Base-by-base conservation (phyloP, 2,113 vertebrate species). In the Nansenia antarctica region DNA sequence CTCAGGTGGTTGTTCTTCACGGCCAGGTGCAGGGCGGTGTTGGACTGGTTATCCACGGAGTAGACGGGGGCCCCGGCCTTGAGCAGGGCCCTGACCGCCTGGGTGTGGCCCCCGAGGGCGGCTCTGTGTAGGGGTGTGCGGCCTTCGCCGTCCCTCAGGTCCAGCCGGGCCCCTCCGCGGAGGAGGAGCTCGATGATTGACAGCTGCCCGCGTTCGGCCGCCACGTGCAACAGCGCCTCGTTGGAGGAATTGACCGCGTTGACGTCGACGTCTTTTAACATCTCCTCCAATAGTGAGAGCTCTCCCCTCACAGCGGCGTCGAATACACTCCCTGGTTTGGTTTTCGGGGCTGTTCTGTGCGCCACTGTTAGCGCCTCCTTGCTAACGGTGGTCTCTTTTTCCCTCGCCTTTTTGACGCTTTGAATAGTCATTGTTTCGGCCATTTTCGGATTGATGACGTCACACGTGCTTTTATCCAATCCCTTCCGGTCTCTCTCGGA, bases 51-150 rank as follows among this genome's bases (percentile, higher is more conserved):
- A 75, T 94, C 89, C 65, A 77, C 37, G 55, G 69, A 29, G 47
- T 92, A 88, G 14, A 91, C 80, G 37, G 58, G 75, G n/a, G 91
- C 85, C 11, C 87, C 90, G 0, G 74, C 60, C 35, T 0, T 76
- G 30, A 90, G 64, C 20, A 95, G 86, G 2, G 18, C 64, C 69
- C 65, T 65, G 1, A 76, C 82, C 26, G 81, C 80, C 0, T 79
- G 68, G 1, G 49, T 18, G 0, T 90, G 88, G 24, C 92, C 91
- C 35, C 78, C 87, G 71, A 82, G 86, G 55, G 91, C 87, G 39
- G 93, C 92, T 26, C 78, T 85, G 76, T 95, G 93, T 61, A 94
- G 84, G 22, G 93, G 81, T 45, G 90, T 92, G 65, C 78, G 88
- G 29, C 88, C 87, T 7, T 86, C 72, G 1, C 60, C 42, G 59